Base-by-base conservation (phyloP, 2,888 invertebrate genomes). In the Agonopterix heracliana region DNA sequence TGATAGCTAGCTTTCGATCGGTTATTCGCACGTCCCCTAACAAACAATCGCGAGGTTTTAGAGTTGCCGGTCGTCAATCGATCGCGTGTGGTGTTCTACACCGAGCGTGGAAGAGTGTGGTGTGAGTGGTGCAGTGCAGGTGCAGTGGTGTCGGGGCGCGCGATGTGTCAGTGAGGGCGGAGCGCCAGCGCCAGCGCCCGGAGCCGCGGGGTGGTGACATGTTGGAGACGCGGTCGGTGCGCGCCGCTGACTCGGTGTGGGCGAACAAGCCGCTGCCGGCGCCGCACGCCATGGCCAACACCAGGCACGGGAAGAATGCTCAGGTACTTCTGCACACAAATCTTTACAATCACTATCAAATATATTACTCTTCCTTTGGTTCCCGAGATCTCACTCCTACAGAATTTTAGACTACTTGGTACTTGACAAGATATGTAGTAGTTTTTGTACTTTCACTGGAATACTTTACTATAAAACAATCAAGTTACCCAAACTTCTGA, bases 191-290 rank as follows among this genome's bases (percentile, higher is more conserved):
- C 63, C 61, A 63, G 68, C 64, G 61, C 64, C 66, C 1, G 13
- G 64, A 72, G 38, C 11, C 34, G 34, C 45, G 26, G 36, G 42
- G 74, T 71, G 85, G 89, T 90, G 91, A 90, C 91, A 92, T 92
- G 92, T 91, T 92, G 91, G 92, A 92, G 85, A 91, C 91, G 90
- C 91, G 93, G 89, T 93, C 93, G 75, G 90, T 91, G 84, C 92
- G 93, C 84, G 91, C 92, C 90, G 92, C 92, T 89, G 93, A 92
- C 88, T 85, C 90, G 90, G 90, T 91, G 84, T 89, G 89, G 92
- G 91, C 90, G 88, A 90, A 84, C 81, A 89, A 91, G 81, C 89
- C 89, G 70, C 80, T 89, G 81, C 89, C 89, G 77, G 89, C 87
- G 76, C 89, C 89, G 60, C 87, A 89, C 88, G 87, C 89, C 68